These are phyloP conservation scores for Hylomyscus alleni DNA, from an alignment of 2,797 vertebrate species.

Conservation along the genomic window DNA sequence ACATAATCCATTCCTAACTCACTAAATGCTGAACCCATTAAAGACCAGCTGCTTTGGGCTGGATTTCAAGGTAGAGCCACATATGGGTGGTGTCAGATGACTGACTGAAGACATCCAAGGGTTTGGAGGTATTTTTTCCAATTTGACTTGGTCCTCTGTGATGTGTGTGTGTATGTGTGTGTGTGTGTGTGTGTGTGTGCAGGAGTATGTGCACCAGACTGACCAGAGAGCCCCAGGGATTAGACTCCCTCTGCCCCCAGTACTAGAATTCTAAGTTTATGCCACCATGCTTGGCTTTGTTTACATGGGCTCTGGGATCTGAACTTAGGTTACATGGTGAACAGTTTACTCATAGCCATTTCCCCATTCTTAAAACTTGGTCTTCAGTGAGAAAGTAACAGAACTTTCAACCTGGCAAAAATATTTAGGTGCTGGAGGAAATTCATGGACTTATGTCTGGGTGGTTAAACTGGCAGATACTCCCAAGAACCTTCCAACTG, in stretches of 20 bases:
- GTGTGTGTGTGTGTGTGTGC: neutral
- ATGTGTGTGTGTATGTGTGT: neutral
- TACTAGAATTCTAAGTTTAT: neutral
- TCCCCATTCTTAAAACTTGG: neutral
- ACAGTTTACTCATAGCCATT: neutral
- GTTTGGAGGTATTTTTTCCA: neutral
- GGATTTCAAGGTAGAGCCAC: constrained; percentile 73
- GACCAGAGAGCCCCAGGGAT: neutral
- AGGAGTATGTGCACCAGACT: neutral
- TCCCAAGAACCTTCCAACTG: neutral
- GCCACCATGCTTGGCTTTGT: neutral
- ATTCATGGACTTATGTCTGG: too few species aligned
- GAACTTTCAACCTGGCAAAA: neutral
- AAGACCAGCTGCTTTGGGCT: constrained; percentile 44
- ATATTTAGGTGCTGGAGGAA: neutral
- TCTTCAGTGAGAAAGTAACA: constrained; percentile 46
- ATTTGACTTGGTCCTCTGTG: constrained; percentile 44
- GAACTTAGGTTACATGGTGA: neutral
- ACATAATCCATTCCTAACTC: constrained; percentile 83
- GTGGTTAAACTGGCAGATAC: neutral
- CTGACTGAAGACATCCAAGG: constrained; percentile 23
- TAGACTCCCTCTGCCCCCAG: neutral
- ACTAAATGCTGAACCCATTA: constrained; percentile 84
- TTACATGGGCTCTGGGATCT: neutral
- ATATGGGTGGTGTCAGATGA: constrained; percentile 35